phyloP scores from a whole-genome alignment of 2,888 invertebrate genomes.

The Isoperla grammatica region DNA sequence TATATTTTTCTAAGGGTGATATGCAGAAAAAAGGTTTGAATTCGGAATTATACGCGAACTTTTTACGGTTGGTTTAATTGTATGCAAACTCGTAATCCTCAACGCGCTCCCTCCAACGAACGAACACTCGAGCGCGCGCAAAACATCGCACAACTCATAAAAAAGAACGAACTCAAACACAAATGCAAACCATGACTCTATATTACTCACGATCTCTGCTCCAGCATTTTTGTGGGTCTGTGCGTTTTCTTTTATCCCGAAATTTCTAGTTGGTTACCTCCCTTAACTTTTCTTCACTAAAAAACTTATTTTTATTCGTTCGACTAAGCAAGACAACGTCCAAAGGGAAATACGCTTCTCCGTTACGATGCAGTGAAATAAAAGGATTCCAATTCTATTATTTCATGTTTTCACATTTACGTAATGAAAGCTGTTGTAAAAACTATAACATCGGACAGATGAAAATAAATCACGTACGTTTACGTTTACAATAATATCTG shows the following conservation, averaged over 20 bases:
- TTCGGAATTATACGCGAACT: conserved; percentile 11
- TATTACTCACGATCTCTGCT: neutral
- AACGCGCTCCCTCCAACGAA: conserved; percentile 2
- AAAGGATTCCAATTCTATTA: no score
- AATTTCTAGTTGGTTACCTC: conserved; percentile 10
- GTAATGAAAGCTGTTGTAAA: no score
- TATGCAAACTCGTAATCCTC: conserved; percentile 9
- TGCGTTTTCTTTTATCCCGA: neutral
- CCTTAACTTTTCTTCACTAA: conserved; percentile 4
- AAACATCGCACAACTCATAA: neutral
- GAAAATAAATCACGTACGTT: no score
- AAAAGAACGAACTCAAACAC: neutral
- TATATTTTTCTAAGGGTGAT: conserved; percentile 6
- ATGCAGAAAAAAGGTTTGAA: conserved; percentile 7
- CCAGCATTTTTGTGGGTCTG: neutral
- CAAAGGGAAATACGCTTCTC: no score
- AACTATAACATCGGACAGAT: no score
- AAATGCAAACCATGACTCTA: neutral
- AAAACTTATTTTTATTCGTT: neutral
- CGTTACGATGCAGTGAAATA: no score
- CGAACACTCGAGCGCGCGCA: neutral
- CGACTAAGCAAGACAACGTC: no score
- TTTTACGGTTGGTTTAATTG: conserved; percentile 19
- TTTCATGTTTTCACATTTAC: no score
- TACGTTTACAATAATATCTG: no score